These are phyloP conservation scores for Thaumetopoea pityocampa DNA, from an alignment of 1,140 invertebrate genomes.

Conservation along the genomic window DNA sequence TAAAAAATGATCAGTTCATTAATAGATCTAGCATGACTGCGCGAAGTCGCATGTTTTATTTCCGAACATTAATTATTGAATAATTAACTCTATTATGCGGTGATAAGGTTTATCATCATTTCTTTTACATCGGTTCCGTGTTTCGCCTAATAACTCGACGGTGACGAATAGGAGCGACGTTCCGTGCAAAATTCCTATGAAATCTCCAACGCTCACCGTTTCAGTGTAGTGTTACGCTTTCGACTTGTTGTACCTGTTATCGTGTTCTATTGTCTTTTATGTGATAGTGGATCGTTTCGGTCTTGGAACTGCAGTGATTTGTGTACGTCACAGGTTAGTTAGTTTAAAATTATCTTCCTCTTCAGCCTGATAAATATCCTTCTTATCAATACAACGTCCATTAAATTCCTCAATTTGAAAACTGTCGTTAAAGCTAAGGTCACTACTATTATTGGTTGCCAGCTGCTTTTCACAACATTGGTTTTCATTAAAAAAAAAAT, in stretches of 20 bases:
- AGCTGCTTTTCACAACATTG: no score
- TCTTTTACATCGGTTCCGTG: slow-evolving; percentile 22
- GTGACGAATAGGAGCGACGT: slow-evolving; percentile 57
- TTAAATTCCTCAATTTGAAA: no score
- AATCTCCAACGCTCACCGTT: slow-evolving; percentile 44
- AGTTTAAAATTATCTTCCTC: neutral
- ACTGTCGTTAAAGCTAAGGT: no score
- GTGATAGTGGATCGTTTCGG: slow-evolving; percentile 3
- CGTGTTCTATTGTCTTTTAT: slow-evolving; percentile 3
- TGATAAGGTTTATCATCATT: slow-evolving; percentile 30
- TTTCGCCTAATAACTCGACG: slow-evolving; percentile 57
- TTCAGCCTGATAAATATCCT: no score
- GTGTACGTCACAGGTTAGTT: slow-evolving; percentile 11
- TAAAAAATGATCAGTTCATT: slow-evolving; percentile 32
- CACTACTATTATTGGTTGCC: no score
- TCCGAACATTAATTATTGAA: slow-evolving; percentile 20
- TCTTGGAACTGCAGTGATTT: neutral
- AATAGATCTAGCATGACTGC: slow-evolving; percentile 51
- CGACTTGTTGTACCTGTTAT: slow-evolving; percentile 17
- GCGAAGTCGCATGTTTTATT: slow-evolving; percentile 48
- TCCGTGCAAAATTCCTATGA: slow-evolving; percentile 61
- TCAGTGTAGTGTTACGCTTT: slow-evolving; percentile 29
- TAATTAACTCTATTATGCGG: slow-evolving; percentile 23
- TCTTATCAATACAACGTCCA: no score
- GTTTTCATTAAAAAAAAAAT: no score